A percentile compares a stretch with the other conserved stretches of the same genome.
phyloP scores from a whole-genome alignment of 1,140 invertebrate species.

The Pentalonia nigronervosa region DNA sequence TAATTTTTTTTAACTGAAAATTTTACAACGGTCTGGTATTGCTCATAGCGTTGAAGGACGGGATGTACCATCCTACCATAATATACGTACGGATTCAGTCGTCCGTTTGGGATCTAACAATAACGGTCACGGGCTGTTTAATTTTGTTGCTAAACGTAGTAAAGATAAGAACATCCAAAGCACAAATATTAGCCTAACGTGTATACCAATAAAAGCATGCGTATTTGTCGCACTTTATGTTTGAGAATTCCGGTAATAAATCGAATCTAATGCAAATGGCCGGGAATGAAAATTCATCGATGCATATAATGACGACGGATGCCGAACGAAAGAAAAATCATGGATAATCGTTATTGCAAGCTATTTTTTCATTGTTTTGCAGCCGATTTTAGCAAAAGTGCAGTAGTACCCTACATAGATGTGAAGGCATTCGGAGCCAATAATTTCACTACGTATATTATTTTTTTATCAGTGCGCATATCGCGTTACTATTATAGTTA shows the following conservation, averaged over 20 bases:
- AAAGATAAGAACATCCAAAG: background rate
- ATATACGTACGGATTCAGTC: background rate
- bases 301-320: background rate
- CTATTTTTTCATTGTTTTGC: background rate
- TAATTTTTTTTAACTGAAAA: slow-evolving; percentile 10
- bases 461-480: background rate
- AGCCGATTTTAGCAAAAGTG: background rate
- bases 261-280: background rate
- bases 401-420: too few relatives aligned
- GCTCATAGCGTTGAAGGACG: background rate
- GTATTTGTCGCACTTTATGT: background rate
- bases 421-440: background rate
- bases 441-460: background rate
- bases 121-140: background rate
- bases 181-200: background rate
- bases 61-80: background rate
- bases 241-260: background rate
- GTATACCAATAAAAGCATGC: background rate
- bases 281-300: background rate
- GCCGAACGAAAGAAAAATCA: background rate
- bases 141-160: background rate
- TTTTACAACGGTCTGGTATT: background rate
- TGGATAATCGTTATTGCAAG: background rate
- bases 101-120: background rate
- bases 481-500: background rate